Evolutionary conservation across 2,797 vertebrate species (phyloP).

Genomic region (Huso huso): DNA sequence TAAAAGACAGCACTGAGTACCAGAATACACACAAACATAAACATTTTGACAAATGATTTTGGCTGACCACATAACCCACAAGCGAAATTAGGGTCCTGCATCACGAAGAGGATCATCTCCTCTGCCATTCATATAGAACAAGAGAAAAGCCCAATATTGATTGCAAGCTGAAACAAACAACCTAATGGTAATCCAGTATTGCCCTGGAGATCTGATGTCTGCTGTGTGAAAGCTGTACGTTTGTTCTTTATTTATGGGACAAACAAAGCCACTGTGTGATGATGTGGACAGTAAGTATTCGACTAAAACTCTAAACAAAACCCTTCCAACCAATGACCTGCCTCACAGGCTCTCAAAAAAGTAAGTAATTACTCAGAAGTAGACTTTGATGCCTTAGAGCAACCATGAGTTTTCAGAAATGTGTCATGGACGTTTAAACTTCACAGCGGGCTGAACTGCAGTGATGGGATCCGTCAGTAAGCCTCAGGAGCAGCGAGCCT

Average conservation of each 20-base stretch:
- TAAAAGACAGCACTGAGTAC: too few species aligned
- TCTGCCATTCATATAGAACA: too few species aligned
- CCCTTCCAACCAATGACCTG: constrained; percentile 25
- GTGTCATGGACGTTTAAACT: constrained; percentile 25
- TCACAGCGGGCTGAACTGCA: constrained; percentile 18
- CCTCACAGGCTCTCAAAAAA: constrained; percentile 32
- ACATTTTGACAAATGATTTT: too few species aligned
- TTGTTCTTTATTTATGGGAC: constrained; percentile 1
- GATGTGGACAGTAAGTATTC: constrained; percentile 19
- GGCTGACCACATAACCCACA: too few species aligned
- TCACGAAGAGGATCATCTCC: too few species aligned
- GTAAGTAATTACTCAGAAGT: constrained; percentile 38
- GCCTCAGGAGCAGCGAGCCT: constrained; percentile 1
- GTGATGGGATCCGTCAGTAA: constrained; percentile 13
- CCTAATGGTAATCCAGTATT: too few species aligned
- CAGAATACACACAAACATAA: too few species aligned
- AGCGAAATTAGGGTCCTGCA: too few species aligned
- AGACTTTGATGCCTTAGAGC: constrained; percentile 36
- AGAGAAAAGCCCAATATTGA: too few species aligned
- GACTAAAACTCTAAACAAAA: constrained; percentile 20
- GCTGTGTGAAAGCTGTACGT: too few species aligned
- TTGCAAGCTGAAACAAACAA: too few species aligned
- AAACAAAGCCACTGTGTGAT: constrained; percentile 18
- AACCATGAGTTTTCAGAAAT: constrained; percentile 37
- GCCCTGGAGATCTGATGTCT: too few species aligned